A percentile compares a stretch with the other conserved stretches of the same genome.
These are phyloP conservation scores for Ardeotis arabs DNA, from an alignment of 2,113 vertebrate genomes.

Conservation along the genomic window DNA sequence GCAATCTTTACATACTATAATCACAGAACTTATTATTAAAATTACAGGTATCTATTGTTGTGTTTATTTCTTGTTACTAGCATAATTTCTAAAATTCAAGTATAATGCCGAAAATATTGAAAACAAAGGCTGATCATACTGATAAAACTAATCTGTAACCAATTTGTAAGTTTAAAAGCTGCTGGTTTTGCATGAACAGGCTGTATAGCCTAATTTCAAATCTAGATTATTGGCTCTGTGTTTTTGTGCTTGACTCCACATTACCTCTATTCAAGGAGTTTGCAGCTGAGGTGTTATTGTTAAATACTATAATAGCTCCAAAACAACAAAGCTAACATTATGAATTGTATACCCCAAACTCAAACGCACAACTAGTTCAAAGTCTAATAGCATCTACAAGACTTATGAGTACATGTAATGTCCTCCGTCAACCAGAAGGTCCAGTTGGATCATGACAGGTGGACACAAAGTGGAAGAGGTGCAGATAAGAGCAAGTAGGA, in stretches of 20 bases:
- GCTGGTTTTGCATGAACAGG: neutral
- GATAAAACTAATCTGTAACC: neutral
- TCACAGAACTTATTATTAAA: neutral
- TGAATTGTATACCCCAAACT: neutral
- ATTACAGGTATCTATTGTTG: neutral
- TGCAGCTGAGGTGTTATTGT: neutral
- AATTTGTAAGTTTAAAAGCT: neutral
- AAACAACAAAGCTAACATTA: too few species aligned
- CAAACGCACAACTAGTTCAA: neutral
- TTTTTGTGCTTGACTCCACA: neutral
- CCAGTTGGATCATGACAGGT: neutral
- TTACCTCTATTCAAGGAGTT: neutral
- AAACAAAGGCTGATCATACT: neutral
- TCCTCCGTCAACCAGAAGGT: neutral
- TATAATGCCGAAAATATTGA: neutral
- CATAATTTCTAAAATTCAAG: neutral
- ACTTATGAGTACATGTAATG: accelerated
- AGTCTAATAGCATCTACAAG: neutral
- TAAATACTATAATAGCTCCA: accelerated
- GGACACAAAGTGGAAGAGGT: neutral
- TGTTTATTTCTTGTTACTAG: neutral
- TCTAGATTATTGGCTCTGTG: neutral
- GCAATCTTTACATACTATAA: neutral
- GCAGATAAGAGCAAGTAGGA: neutral
- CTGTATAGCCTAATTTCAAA: neutral